Evolutionary conservation across 2,797 vertebrate species (phyloP), one percentile per base, ranked within the genome.

Genomic region (Enteromius mattozi): DNA sequence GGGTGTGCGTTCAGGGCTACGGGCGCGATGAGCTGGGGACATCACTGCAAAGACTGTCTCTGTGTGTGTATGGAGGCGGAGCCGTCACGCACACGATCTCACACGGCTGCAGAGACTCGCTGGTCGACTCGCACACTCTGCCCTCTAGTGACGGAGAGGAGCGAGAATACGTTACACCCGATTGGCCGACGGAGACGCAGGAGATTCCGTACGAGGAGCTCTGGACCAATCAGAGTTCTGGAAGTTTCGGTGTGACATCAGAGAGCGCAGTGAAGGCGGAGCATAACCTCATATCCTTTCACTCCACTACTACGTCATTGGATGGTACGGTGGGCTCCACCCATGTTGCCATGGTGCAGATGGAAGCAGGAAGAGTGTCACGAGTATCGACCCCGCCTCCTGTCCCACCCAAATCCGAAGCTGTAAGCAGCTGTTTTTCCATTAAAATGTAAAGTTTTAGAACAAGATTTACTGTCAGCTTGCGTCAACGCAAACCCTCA

Each of bases 171-270:
- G 86, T 97, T 92, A 97, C 94, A 10, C 97, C 98, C 0, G 97
- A 98, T 84, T 99, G 98, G 98, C 94, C 96, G 0, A 93, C 96
- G 63, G 94, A 96, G 24, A 93, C 96, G 90, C 94, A 97, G 87
- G 98, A 99, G 90, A 98, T 98, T 85, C 97, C 98, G 4, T 99
- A 99, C 16, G 98, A 99, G 93, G 98, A 99, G 92, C 95, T 99
- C 27, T 99, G 98, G 98, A 94, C 95, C 91, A 96, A 96, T 92
- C 94, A 96, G 90, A 92, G 88, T 0, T 85, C 85, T 2, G 94
- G 93, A 72, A 89, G 90, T 49, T 92, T 91, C 27, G 87, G 90
- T 0, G 93, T 95, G 83, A 82, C 85, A 14, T 78, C 92, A 21
- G 96, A 96, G 86, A 90, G 93, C 56, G 88, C 93, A 4, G 94